Base-by-base conservation (phyloP, 1,140 invertebrate species). In the Brachionus calyciflorus region DNA sequence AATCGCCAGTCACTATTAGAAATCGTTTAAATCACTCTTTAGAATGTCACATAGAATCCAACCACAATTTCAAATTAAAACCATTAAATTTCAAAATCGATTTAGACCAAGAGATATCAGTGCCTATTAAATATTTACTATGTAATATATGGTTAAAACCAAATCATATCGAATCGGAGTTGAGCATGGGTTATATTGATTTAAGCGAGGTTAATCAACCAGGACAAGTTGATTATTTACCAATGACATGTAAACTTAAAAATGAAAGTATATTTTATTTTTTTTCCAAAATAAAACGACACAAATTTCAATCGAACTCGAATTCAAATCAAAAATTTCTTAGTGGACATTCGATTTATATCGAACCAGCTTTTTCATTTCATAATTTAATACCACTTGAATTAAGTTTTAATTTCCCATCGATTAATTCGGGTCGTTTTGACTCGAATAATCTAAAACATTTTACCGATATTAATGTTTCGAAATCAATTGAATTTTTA, bases 281-380 rank as follows among this genome's bases (percentile, higher is more conserved):
- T 41, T 73, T 73, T 73, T 44, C 69, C 14, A 49, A 21, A 51
- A 73, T 73, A 17, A 73, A 51, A 21, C 44, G 46, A 9, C 51
- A 37, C 14, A 73, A 73, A 12, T 73, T 73, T 55, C 28, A 70
- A 33, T 51, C 51, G 7, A 46, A 73, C 21, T 3, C 3, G 7
- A 41, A 28, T 17, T 51, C 51, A 9, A 17, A 19, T 28, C 1
- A 30, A 33, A 73, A 73, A 14, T 60, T 60, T 14, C 26, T 65
- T 12, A 21, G 24, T 1, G 69, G 69, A 21, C 69, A 73, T 41
- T 51, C 46, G 69, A 73, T 73, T 7, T 5, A 40, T 14, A 73
- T 73, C 33, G 69, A 73, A 24, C 48, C 69, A 10, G 69, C 69
- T 37, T 73, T 73, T 73, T 21, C 33, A 5, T 24, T 73, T 24